Evolutionary conservation across 2,797 vertebrate genomes (phyloP).

Genomic region (Rhynchonycteris naso): DNA sequence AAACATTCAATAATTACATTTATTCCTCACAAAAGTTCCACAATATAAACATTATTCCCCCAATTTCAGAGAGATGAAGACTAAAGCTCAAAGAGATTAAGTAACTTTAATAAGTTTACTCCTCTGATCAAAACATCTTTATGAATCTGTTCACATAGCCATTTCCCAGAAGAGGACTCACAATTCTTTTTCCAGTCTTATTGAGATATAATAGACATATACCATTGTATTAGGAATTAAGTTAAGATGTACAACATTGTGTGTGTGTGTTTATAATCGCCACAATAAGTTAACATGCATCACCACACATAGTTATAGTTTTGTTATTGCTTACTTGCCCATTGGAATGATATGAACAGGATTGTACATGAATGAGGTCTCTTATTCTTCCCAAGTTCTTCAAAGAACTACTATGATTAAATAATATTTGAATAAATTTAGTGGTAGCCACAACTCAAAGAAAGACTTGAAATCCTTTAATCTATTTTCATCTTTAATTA

Average conservation of each 20-base stretch:
- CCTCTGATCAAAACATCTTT: not conserved
- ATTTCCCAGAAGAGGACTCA: not conserved
- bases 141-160: not conserved
- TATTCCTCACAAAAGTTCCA: not conserved
- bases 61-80: not conserved
- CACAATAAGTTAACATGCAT: not conserved
- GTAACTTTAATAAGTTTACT: not conserved
- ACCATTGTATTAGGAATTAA: not conserved
- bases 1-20: slow-evolving; percentile 16
- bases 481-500: slow-evolving; percentile 70
- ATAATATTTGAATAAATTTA: slow-evolving; percentile 68
- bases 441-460: slow-evolving; percentile 50
- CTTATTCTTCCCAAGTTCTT: slow-evolving; percentile 68
- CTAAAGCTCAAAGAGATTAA: not conserved
- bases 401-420: slow-evolving; percentile 67
- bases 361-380: slow-evolving; percentile 59
- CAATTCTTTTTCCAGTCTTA: not conserved
- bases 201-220: not conserved
- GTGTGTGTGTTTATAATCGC: not conserved
- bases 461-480: slow-evolving; percentile 65
- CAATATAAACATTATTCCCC: not conserved
- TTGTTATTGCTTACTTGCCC: slow-evolving; percentile 63
- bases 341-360: slow-evolving; percentile 65
- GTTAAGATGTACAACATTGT: not conserved
- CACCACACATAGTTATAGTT: not conserved